Evolutionary conservation across 2,888 invertebrate species (phyloP).

Genomic region (Aelia acuminata): DNA sequence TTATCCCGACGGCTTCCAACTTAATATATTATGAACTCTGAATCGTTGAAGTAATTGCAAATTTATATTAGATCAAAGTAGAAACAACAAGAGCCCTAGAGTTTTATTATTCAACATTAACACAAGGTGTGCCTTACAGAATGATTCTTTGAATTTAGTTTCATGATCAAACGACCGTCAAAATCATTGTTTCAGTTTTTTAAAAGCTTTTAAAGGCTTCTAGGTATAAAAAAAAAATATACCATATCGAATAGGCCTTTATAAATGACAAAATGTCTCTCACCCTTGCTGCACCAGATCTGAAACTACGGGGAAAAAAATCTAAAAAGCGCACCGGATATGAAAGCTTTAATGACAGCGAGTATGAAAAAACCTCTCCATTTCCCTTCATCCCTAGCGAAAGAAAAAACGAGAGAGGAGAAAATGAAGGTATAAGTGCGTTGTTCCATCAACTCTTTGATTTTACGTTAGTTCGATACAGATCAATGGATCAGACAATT

Average conservation of each 20-base stretch:
- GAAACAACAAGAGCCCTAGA: too few species aligned
- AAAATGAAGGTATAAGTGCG: not conserved
- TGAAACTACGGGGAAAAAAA: not conserved
- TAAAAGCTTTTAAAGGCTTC: too few species aligned
- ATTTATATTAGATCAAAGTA: too few species aligned
- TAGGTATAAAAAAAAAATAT: too few species aligned
- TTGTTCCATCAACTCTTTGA: not conserved
- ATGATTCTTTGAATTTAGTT: too few species aligned
- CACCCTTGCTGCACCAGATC: not conserved
- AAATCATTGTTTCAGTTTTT: too few species aligned
- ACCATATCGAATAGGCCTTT: not conserved
- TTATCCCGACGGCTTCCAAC: not conserved
- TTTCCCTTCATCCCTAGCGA: not conserved
- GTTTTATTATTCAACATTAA: too few species aligned
- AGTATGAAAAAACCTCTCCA: not conserved
- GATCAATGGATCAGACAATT: not conserved
- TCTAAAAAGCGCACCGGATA: not conserved
- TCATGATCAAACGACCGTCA: too few species aligned
- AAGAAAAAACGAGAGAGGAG: not conserved
- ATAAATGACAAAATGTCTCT: not conserved
- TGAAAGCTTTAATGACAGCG: not conserved
- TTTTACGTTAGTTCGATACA: not conserved
- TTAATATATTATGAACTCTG: not conserved
- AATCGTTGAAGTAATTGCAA: too few species aligned
- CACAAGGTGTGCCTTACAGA: too few species aligned